phyloP scores from a whole-genome alignment of 2,888 invertebrate genomes.

The Laothoe populi region DNA sequence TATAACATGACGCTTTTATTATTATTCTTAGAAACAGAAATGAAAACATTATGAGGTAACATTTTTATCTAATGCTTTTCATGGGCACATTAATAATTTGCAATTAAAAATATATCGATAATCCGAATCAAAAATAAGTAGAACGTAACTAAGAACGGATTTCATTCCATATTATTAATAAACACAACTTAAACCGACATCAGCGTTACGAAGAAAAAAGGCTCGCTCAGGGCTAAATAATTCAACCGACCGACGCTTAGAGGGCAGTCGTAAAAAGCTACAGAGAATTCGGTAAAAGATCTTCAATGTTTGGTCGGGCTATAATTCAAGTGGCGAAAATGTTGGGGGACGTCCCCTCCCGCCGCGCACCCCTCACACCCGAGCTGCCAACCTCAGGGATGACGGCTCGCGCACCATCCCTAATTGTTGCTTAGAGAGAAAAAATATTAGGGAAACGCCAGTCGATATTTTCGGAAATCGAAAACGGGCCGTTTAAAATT shows the following conservation, averaged over 20 bases:
- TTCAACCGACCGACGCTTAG: conserved; percentile 75
- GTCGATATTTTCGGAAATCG: conserved; percentile 49
- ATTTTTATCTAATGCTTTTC: too few species aligned
- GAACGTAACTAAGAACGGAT: conserved; percentile 38
- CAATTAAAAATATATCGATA: neutral
- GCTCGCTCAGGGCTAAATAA: conserved; percentile 64
- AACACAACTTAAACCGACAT: conserved; percentile 57
- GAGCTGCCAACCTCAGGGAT: conserved; percentile 62
- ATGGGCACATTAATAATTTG: too few species aligned
- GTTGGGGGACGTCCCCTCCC: conserved; percentile 66
- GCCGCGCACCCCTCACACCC: conserved; percentile 34
- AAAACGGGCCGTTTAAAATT: conserved; percentile 29
- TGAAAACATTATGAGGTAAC: neutral
- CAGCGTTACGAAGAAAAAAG: conserved; percentile 58
- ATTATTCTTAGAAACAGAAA: neutral
- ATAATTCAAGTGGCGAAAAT: conserved; percentile 82
- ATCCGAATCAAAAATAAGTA: neutral
- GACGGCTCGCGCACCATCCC: conserved; percentile 72
- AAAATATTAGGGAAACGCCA: conserved; percentile 48
- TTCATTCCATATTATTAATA: conserved; percentile 55
- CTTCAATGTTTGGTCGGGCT: conserved; percentile 80
- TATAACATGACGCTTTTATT: neutral
- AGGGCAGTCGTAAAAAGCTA: conserved; percentile 76
- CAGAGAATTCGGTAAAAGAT: conserved; percentile 79
- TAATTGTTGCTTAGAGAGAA: conserved; percentile 68